Evolutionary conservation across 2,797 vertebrate genomes (phyloP), one percentile per base, ranked within the genome.

Genomic region (Myiothlypis chrysogaster): DNA sequence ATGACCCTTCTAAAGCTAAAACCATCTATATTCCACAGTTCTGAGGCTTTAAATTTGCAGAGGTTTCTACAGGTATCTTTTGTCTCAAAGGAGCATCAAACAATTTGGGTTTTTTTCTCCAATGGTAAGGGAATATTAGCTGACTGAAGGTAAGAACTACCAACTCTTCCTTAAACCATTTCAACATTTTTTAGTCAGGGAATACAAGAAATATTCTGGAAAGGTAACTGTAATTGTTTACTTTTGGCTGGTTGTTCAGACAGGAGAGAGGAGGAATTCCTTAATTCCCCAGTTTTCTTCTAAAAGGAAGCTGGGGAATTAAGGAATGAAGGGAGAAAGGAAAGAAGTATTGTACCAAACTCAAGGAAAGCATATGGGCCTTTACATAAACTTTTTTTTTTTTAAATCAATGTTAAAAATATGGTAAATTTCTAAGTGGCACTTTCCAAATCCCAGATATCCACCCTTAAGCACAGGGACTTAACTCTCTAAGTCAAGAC

Each of bases 1-100:
- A 63, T 47, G 66, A 77, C 63, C 50, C 47, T 94, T 83, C 44
- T 65, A 91, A 94, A 96, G 60, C 46, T 86, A 91, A 91, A 83
- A 43, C 56, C n/a, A 81, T 47, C 37, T 37, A 3, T 46, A 90
- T 89, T 92, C 83, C 43, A 80, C 34, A 82, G 41, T 71, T 60
- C 64, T 44, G 60, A 82, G 70, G 72, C 80, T 86, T 91, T 90
- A 70, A 52, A 69, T 49, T 89, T 93, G 63, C 43, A 92, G 39
- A 63, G 25, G 57, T 65, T 89, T 87, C 61, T 75, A 12, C 34
- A 77, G 50, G 2, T 60, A 49, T 17, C 41, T 89, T 89, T 77
- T 60, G 24, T 64, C 41, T 34, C 57, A 66, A 80, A 79, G 10
- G 4, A 66, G 9, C 28, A 82, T 10, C 46, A 27, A 43, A 2